Evolutionary conservation across 2,888 invertebrate genomes (phyloP).

Genomic region (Eupithecia vulgata): DNA sequence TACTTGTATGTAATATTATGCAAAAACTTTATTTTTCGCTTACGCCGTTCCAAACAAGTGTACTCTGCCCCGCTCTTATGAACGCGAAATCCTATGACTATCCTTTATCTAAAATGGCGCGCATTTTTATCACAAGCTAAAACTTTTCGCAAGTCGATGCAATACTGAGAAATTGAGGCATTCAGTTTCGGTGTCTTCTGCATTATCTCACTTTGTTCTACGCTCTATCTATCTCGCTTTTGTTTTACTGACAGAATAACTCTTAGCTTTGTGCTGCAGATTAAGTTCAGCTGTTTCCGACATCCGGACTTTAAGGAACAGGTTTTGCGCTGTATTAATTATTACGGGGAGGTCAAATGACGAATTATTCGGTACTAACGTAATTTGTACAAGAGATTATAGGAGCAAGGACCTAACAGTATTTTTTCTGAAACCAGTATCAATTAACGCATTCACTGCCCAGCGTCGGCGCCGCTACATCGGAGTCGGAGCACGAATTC

Average conservation of each 20-base stretch:
- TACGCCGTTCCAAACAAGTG: no score
- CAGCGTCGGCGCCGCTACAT: no score
- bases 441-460: no score
- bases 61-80: no score
- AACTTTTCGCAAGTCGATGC: slow-evolving; percentile 28
- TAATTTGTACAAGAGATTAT: background rate
- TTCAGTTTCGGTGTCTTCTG: slow-evolving; percentile 23
- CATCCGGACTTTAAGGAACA: background rate
- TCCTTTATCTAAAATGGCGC: no score
- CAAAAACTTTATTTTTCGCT: no score
- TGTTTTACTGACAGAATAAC: slow-evolving; percentile 29
- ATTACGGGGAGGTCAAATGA: background rate
- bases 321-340: background rate
- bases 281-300: slow-evolving; percentile 30
- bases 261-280: slow-evolving; percentile 33
- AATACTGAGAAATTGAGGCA: slow-evolving; percentile 35
- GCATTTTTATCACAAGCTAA: background rate
- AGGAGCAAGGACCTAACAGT: background rate
- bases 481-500: no score
- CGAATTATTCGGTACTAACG: background rate
- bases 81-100: no score
- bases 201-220: slow-evolving; percentile 33
- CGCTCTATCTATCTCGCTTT: background rate
- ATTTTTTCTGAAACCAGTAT: background rate
- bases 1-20: no score